phyloP scores from a whole-genome alignment of 2,797 vertebrate genomes.

The Prunella strophiata region DNA sequence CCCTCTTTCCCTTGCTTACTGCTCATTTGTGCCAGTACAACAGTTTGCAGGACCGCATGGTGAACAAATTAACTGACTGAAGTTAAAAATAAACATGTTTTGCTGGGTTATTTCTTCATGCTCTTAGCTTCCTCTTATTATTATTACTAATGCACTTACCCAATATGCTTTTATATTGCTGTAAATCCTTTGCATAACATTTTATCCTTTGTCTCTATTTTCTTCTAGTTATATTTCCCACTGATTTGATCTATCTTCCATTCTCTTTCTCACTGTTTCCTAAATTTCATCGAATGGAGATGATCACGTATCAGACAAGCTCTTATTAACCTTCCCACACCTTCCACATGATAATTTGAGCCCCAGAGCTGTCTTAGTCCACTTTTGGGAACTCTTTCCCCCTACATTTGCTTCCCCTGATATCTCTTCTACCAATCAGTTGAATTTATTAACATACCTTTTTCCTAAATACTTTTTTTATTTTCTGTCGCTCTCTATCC shows the following conservation, averaged over 20 bases:
- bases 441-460: background rate
- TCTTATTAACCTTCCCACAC: background rate
- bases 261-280: background rate
- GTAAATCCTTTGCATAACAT: background rate
- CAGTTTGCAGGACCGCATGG: constrained; percentile 28
- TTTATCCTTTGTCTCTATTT: background rate
- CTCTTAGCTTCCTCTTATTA: background rate
- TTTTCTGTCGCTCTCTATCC: background rate
- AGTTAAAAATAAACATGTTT: constrained; percentile 61
- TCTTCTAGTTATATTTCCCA: background rate
- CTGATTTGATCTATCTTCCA: background rate
- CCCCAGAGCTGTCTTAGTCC: background rate
- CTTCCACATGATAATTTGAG: background rate
- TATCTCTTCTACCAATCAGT: background rate
- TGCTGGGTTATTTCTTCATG: constrained; percentile 24
- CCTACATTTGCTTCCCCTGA: background rate
- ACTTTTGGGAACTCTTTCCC: background rate
- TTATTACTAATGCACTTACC: background rate
- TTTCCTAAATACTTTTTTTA: background rate
- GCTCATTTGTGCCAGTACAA: constrained; percentile 10
- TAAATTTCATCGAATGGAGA: background rate
- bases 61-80: constrained; percentile 36
- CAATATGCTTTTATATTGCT: background rate
- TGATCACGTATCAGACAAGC: background rate
- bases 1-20: background rate